Evolutionary conservation across 2,113 vertebrate genomes (phyloP).

Genomic region (Grus americana): DNA sequence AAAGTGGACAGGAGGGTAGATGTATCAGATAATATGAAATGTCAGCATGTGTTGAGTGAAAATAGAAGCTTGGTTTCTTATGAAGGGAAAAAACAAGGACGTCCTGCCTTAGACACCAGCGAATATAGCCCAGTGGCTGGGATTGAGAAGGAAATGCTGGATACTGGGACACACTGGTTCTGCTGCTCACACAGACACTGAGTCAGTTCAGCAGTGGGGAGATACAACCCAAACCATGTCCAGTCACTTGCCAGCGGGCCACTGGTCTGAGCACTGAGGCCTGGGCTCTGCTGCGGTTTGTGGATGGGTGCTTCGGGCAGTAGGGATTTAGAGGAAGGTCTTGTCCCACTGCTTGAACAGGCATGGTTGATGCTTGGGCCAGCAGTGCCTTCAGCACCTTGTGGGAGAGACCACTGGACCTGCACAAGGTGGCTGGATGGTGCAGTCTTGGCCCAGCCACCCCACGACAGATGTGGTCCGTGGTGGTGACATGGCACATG

Average conservation of each 20-base stretch:
- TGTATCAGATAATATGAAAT: background rate
- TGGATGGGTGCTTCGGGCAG: background rate
- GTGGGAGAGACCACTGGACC: background rate
- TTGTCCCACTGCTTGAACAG: background rate
- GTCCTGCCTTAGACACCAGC: background rate
- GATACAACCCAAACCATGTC: background rate
- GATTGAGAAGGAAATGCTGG: background rate
- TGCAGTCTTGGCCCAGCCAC: background rate
- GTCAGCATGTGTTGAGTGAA: background rate
- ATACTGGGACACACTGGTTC: background rate
- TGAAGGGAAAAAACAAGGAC: background rate
- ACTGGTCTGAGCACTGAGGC: background rate
- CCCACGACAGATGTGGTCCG: rapidly evolving
- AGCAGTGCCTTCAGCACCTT: background rate
- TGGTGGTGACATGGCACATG: background rate
- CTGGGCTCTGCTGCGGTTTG: background rate
- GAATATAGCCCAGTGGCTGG: background rate
- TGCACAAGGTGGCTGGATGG: background rate
- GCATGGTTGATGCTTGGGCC: background rate
- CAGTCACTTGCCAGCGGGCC: background rate
- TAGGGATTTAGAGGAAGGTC: background rate
- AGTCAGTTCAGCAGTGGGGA: background rate
- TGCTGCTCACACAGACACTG: background rate
- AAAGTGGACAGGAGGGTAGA: background rate
- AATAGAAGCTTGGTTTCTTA: background rate